These are phyloP conservation scores for Diplodus sargus DNA, from an alignment of 2,797 vertebrate genomes.

Conservation along the genomic window DNA sequence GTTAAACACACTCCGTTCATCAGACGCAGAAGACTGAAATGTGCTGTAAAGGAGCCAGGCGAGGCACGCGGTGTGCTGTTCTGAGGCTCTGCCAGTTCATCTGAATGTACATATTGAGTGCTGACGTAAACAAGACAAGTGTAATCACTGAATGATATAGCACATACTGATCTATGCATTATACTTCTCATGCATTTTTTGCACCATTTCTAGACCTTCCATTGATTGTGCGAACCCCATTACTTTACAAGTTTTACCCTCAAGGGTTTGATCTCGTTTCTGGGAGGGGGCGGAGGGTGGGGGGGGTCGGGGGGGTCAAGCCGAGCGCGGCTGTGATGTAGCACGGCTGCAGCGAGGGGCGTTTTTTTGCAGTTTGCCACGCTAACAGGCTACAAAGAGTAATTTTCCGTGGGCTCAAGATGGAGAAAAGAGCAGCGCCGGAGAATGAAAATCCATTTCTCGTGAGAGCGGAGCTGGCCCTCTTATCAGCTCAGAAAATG, in stretches of 20 bases:
- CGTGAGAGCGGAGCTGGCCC: conserved; percentile 49
- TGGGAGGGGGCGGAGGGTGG: not conserved
- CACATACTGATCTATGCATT: conserved; percentile 86
- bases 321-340: conserved; percentile 44
- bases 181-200: conserved; percentile 75
- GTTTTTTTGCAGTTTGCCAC: conserved; percentile 33
- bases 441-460: conserved; percentile 71
- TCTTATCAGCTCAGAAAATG: conserved; percentile 79
- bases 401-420: conserved; percentile 51
- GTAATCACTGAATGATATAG: conserved; percentile 76
- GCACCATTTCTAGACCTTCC: conserved; percentile 73
- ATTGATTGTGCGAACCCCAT: conserved; percentile 56
- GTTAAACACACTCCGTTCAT: conserved; percentile 38
- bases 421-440: conserved; percentile 52
- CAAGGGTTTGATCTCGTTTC: conserved; percentile 59
- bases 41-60: conserved; percentile 54
- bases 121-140: conserved; percentile 47
- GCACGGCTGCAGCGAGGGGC: conserved; percentile 26
- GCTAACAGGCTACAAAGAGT: conserved; percentile 47
- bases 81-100: conserved; percentile 57
- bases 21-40: conserved; percentile 43
- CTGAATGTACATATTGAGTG: conserved; percentile 76
- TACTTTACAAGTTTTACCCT: conserved; percentile 55
- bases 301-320: no score
- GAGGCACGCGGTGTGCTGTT: conserved; percentile 43